Percentiles rank a stretch among this genome's conserved stretches.
These are phyloP conservation scores for Coelopa pilipes DNA, from an alignment of 2,888 invertebrate genomes.

Conservation along the genomic window DNA sequence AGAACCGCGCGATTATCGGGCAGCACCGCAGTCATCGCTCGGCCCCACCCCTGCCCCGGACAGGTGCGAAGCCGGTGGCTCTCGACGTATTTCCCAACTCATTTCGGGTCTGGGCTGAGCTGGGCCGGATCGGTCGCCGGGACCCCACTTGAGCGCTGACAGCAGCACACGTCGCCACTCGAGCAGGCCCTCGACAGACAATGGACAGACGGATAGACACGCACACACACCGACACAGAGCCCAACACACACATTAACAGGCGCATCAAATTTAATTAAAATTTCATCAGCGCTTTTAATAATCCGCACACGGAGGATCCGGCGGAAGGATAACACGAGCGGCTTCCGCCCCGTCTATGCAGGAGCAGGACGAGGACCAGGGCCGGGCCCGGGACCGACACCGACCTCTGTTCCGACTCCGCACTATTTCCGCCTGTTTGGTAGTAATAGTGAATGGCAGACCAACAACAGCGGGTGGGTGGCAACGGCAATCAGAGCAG, in stretches of 20 bases:
- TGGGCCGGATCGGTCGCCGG: background rate
- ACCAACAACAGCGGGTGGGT: background rate
- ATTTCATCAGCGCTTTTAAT: conserved; percentile 45
- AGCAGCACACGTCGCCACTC: conserved; percentile 34
- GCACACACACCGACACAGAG: background rate
- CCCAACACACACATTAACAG: conserved; percentile 45
- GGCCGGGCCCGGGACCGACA: background rate
- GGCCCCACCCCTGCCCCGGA: background rate
- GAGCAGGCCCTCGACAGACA: background rate
- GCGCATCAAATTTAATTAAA: conserved; percentile 51
- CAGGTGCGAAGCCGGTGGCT: conserved; percentile 24
- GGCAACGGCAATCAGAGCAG: background rate
- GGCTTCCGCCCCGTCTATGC: background rate
- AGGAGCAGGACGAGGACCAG: background rate
- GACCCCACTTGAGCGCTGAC: conserved; percentile 15
- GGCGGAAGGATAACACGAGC: conserved; percentile 3
- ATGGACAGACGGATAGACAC: conserved; percentile 14
- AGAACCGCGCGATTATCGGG: no score
- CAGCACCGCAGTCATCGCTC: no score
- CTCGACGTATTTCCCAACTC: conserved; percentile 1
- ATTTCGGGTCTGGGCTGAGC: background rate
- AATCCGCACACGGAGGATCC: conserved; percentile 24
- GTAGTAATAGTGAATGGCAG: background rate
- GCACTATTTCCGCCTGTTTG: background rate
- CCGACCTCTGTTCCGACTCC: background rate